These are phyloP conservation scores for Grapholita molesta DNA, from an alignment of 1,140 invertebrate genomes.

Conservation along the genomic window DNA sequence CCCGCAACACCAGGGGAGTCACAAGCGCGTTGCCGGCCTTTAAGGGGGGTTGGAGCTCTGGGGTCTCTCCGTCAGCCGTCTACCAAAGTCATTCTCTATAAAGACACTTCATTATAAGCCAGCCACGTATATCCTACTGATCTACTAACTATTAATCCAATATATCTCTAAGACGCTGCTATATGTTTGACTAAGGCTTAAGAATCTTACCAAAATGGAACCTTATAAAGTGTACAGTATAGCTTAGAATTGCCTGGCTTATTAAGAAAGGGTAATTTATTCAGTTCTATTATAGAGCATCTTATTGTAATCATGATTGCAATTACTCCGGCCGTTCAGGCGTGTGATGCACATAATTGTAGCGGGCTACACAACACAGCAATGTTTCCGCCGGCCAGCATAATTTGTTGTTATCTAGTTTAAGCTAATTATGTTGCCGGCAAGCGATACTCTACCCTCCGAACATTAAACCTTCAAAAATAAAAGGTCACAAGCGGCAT, in stretches of 20 bases:
- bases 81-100: no score
- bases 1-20: no score
- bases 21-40: no score
- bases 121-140: background rate
- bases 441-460: background rate
- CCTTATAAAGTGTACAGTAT: background rate
- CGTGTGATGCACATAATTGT: constrained; percentile 37
- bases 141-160: background rate
- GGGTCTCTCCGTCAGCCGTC: no score
- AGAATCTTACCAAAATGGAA: background rate
- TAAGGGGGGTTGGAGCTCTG: no score
- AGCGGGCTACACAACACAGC: background rate
- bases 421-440: constrained; percentile 19
- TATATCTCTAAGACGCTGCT: background rate
- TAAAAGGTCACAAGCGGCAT: background rate
- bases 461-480: background rate
- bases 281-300: background rate
- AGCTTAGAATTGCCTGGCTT: background rate
- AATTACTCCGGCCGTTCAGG: constrained; percentile 41
- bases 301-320: constrained; percentile 29
- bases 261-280: background rate
- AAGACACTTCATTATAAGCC: background rate
- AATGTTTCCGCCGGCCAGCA: constrained; percentile 18
- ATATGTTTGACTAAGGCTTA: background rate
- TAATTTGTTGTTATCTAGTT: constrained; percentile 29